phyloP scores from a whole-genome alignment of 2,113 vertebrate species.

The Hassar affinis region DNA sequence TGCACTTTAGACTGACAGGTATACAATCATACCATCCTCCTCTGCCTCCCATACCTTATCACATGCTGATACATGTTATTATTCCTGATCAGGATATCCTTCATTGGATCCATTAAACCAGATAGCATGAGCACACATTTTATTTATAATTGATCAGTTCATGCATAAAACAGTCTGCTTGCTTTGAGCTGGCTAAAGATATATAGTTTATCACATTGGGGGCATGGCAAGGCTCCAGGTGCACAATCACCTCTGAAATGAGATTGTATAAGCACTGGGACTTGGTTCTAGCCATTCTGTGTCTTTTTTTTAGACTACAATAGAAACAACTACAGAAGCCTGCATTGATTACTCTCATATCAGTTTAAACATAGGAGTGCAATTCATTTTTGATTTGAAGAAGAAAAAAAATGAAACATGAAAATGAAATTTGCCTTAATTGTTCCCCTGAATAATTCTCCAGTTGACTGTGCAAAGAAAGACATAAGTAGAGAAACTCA shows the following conservation, averaged over 20 bases:
- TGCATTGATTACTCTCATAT: background rate
- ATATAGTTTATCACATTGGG: background rate
- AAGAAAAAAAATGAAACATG: background rate
- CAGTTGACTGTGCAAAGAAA: background rate
- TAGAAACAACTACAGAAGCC: background rate
- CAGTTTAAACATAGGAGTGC: background rate
- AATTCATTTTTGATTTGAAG: background rate
- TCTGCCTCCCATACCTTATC: background rate
- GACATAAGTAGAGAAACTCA: background rate
- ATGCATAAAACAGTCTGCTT: background rate
- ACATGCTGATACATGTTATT: conserved; percentile 25
- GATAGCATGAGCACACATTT: background rate
- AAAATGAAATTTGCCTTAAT: background rate
- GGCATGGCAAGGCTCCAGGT: background rate
- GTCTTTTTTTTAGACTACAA: background rate
- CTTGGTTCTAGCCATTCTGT: background rate
- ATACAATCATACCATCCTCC: background rate
- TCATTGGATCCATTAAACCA: conserved; percentile 10
- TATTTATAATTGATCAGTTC: conserved; percentile 35
- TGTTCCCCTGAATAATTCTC: background rate
- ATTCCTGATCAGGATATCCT: conserved; percentile 11
- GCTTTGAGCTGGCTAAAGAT: conserved; percentile 2
- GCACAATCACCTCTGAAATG: background rate
- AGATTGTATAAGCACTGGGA: conserved; percentile 4
- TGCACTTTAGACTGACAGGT: background rate